A percentile compares a stretch with the other conserved stretches of the same genome.
These are phyloP conservation scores for Sceloporus tristichus DNA, from an alignment of 2,113 vertebrate genomes.

Conservation along the genomic window DNA sequence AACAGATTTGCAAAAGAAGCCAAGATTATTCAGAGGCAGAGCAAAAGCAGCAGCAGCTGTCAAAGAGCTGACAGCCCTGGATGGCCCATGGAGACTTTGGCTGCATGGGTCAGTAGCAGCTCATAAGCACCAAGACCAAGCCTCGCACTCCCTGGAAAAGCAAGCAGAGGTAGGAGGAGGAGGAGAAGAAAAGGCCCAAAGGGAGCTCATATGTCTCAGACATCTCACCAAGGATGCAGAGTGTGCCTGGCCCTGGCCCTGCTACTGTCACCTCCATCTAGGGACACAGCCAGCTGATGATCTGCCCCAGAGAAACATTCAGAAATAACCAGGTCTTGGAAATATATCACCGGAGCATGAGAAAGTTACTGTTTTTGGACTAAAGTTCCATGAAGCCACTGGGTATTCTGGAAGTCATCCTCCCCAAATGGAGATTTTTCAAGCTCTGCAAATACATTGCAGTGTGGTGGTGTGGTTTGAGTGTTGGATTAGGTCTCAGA, in stretches of 20 bases:
- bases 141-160: neutral
- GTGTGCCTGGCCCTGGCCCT: neutral
- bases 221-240: neutral
- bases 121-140: neutral
- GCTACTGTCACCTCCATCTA: too few species aligned
- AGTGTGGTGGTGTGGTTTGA: too few species aligned
- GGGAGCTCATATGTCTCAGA: neutral
- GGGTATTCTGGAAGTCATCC: too few species aligned
- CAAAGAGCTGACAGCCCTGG: neutral
- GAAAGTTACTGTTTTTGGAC: too few species aligned
- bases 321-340: neutral
- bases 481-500: too few species aligned
- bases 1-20: slow-evolving; percentile 6
- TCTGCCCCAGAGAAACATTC: neutral
- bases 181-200: too few species aligned
- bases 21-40: neutral
- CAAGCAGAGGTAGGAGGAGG: neutral
- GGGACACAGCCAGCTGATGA: too few species aligned
- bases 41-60: slow-evolving; percentile 8
- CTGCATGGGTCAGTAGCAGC: neutral
- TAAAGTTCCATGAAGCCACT: too few species aligned
- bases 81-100: neutral
- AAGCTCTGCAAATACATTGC: neutral
- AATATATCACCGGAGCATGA: too few species aligned
- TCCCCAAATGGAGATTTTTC: neutral